phyloP scores from a whole-genome alignment of 1,140 invertebrate genomes.

The Marisa cornuarietis region DNA sequence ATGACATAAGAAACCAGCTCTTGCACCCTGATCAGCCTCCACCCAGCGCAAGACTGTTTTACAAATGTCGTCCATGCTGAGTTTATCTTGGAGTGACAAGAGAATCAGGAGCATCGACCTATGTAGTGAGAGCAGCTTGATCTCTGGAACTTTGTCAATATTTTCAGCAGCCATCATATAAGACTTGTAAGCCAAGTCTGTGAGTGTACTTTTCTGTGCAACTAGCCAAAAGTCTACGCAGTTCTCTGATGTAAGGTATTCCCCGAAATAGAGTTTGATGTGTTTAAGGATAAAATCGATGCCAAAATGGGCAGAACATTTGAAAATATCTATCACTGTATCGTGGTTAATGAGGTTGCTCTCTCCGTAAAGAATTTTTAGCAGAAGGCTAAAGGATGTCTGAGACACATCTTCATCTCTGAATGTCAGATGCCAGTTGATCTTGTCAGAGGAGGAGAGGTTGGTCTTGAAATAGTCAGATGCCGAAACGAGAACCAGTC shows the following conservation, averaged over 20 bases:
- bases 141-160: neutral
- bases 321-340: neutral
- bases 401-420: conserved; percentile 1
- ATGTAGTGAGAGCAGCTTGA: neutral
- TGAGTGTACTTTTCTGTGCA: neutral
- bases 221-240: conserved; percentile 3
- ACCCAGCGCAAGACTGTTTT: conserved; percentile 13
- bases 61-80: conserved; percentile 7
- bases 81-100: neutral
- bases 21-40: neutral
- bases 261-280: neutral
- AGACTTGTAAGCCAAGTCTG: neutral
- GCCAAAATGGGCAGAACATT: neutral
- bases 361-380: conserved; percentile 1
- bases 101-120: conserved; percentile 6
- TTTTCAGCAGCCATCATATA: neutral
- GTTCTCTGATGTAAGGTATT: neutral
- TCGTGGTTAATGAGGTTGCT: conserved; percentile 4
- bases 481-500: conserved; percentile 7
- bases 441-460: neutral
- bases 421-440: neutral
- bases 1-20: neutral
- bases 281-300: conserved; percentile 3
- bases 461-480: conserved; percentile 1
- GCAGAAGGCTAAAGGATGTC: neutral